Base-by-base conservation (phyloP, 2,888 invertebrate species). In the Nowickia ferox region DNA sequence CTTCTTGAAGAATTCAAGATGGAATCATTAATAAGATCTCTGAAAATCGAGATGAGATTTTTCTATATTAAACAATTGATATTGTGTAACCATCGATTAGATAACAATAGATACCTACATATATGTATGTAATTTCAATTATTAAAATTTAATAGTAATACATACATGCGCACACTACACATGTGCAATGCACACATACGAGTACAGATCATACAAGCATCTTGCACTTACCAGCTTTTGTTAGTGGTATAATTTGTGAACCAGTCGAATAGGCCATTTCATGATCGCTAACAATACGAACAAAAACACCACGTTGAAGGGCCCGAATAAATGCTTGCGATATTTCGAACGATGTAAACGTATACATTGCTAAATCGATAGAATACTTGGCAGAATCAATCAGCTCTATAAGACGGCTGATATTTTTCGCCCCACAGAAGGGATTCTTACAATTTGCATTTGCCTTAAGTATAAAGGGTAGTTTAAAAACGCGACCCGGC, bases 341-440 rank as follows among this genome's bases (percentile, higher is more conserved):
- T 2, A 92, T 13, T 5, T 87, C 85, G 2, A 57, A 1, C 5
- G 89, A 87, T 1, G 91, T 91, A 53, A 92, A 90, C 3, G 90
- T 91, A 48, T 92, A 92, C 81, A 92, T 91, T 9, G 91, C 90
- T n/a, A 91, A 69, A 79, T 92, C 92, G 13, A 92, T 90, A 13
- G 89, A 88, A 82, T 90, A 89, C 59, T 89, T 84, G 0, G 92
- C 90, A 30, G 87, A 72, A 68, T 92, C 88, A 11, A 92, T 89
- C 10, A 88, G 87, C 8, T 86, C 44, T 11, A 89, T 77, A 4
- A 92, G 69, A 71, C 88, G 88, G 4, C 85, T 84, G 4, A 90
- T 78, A 75, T 90, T 88, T 1, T 80, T 83, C 0, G 53, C 63
- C 4, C 84, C 65, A 83, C 91, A 91, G 82, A 88, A 17, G 63